phyloP scores from a whole-genome alignment of 37 sponge, comb jelly and placozoan species.

The Spongia lamella region DNA sequence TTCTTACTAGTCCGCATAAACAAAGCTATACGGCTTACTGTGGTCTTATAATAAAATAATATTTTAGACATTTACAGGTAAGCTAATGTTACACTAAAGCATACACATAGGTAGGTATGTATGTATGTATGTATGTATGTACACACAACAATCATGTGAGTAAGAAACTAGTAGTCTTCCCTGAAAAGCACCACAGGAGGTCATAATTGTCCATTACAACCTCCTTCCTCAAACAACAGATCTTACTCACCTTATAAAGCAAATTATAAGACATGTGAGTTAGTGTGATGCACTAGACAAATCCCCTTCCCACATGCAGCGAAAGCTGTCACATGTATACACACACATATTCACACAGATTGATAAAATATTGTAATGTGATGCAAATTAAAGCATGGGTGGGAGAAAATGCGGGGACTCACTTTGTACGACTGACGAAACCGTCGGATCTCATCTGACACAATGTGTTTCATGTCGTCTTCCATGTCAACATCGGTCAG shows the following conservation, averaged over 20 bases:
- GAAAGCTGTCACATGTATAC: background rate
- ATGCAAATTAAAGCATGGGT: background rate
- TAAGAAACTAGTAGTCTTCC: no score
- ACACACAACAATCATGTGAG: no score
- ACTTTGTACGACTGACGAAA: slow-evolving; percentile 78
- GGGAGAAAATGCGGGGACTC: background rate
- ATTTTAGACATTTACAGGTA: no score
- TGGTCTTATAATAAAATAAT: no score
- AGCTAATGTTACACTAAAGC: no score
- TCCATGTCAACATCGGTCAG: slow-evolving; percentile 83
- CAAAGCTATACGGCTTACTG: no score
- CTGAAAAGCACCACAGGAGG: no score
- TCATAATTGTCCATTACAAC: no score
- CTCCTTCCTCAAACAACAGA: no score
- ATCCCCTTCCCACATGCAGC: background rate
- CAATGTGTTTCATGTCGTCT: slow-evolving; percentile 77
- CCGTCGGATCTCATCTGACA: slow-evolving; percentile 85
- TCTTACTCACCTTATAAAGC: slow-evolving; percentile 8
- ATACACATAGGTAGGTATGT: no score
- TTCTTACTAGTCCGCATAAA: no score
- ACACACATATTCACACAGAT: background rate
- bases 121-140: no score
- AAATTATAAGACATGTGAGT: background rate
- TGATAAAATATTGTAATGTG: background rate
- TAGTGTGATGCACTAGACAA: background rate